Conservation (phyloP, 1,140 invertebrate species). For the Pissodes strobi region DNA sequence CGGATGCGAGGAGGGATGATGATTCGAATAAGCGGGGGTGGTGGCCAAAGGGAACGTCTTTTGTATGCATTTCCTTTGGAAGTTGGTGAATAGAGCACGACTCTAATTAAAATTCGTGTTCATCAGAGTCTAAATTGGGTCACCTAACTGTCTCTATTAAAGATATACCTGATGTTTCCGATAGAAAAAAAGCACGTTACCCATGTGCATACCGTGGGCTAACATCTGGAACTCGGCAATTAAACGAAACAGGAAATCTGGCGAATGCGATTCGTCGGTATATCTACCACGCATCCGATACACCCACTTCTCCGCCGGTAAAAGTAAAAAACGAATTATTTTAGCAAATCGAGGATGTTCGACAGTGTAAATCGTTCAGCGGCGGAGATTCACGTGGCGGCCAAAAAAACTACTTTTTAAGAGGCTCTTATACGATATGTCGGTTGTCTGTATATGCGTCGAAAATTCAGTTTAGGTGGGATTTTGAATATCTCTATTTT, state of each 20-base stretch:
- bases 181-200: neutral
- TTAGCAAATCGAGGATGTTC: neutral
- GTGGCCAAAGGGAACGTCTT: no score
- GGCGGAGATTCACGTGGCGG: neutral
- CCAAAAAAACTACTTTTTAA: neutral
- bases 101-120: no score
- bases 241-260: slow-evolving; percentile 16
- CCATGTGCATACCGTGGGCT: neutral
- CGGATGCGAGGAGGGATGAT: no score
- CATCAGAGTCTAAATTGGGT: no score
- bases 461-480: no score
- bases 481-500: no score
- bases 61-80: no score
- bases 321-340: neutral
- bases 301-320: neutral
- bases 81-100: no score
- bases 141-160: no score
- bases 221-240: slow-evolving; percentile 13
- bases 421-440: neutral
- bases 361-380: no score
- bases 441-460: no score
- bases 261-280: neutral
- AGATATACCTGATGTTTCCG: neutral
- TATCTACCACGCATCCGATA: slow-evolving; percentile 5
- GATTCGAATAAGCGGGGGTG: no score